Evolutionary conservation across 2,113 vertebrate genomes (phyloP), one percentile per base, ranked within the genome.

Genomic region (Chloroceryle aenea): DNA sequence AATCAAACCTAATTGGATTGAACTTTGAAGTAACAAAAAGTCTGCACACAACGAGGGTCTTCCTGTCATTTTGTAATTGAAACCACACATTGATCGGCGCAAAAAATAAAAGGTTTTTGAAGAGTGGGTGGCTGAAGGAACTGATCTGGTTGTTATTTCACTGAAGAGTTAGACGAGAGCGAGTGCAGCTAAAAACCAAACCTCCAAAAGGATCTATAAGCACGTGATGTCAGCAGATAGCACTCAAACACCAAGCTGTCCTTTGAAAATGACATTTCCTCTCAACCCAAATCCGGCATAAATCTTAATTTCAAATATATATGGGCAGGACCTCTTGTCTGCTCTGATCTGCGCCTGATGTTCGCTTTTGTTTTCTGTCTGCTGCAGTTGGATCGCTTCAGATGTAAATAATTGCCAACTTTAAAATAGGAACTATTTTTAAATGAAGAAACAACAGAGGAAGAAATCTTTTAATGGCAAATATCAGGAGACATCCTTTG

Each of bases 1-100:
- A 82, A 95, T 86, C 93, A 96, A 96, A 84, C 43, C 36, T 90
- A 95, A 96, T 94, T 89, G 86, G 68, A 72, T 90, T 96, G 96
- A 96, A 96, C 96, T 95, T 96, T 88, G 88, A 74, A 93, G 72
- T 23, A 80, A 90, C 82, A 87, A 92, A 90, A 97, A 94, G 72
- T 61, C 93, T 86, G 92, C 79, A 45, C 69, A 72, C 85, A 80
- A 94, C 82, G 47, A 96, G 96, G 82, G 67, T 77, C 83, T 68
- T 96, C 88, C 88, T 90, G 90, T 84, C 90, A 78, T 89, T 84
- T 80, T 30, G 50, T 86, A 94, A 93, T 59, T 53, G 88, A 93
- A 95, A 77, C 90, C 56, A 64, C 63, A 69, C 93, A 92, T 30
- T 80, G 93, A 95, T 88, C 2, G 0, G 72, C 47, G 52, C 64